Base-by-base conservation (phyloP, 2,113 vertebrate species). In the Gnathonemus echidnorhynchus region DNA sequence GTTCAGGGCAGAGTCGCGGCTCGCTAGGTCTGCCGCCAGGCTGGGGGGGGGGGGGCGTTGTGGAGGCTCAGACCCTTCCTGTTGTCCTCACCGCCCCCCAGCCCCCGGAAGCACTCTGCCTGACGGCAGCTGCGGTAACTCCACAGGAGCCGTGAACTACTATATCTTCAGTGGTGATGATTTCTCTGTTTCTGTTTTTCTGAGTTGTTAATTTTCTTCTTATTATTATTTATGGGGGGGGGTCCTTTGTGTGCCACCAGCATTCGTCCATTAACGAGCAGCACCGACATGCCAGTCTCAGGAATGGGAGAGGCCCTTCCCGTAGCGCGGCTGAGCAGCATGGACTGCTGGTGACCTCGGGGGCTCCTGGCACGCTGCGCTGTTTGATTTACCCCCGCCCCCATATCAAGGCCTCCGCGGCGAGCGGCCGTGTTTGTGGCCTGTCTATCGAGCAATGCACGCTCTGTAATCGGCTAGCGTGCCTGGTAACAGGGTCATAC, bases 1-100 rank as follows among this genome's bases (percentile, higher is more conserved):
- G 96, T 94, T 96, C 92, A 91, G 96, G 94, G 95, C 95, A 94
- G 96, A 46, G 92, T 92, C 93, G 94, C 93, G 94, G 95, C 95
- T 93, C 90, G 89, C 88, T 87, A 45, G 35, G 80, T 46, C 35
- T 45, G 31, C 31, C 35, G 35, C 4, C 5, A 24, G 56, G 1
- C 21, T 21, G 21, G 53, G 53, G 19, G 53, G 19, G 19, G 19
- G 27, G 35, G 13, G 74, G 74, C 1, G 31, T 46, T 35, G 80
- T 24, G 80, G 17, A 3, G 17, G 80, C 42, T 24, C 13, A 39
- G 70, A 19, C 70, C 70, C 70, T 39, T 77, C 70, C 70, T 77
- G 70, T 39, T 77, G 11, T 77, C 70, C 15, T 77, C 24, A 66
- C 62, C 62, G 1, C 62, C 15, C 31, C 17, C 70, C 35, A 42